These are phyloP conservation scores for Drosophila nebulosa DNA, from an alignment of 1,140 invertebrate species.

Conservation along the genomic window DNA sequence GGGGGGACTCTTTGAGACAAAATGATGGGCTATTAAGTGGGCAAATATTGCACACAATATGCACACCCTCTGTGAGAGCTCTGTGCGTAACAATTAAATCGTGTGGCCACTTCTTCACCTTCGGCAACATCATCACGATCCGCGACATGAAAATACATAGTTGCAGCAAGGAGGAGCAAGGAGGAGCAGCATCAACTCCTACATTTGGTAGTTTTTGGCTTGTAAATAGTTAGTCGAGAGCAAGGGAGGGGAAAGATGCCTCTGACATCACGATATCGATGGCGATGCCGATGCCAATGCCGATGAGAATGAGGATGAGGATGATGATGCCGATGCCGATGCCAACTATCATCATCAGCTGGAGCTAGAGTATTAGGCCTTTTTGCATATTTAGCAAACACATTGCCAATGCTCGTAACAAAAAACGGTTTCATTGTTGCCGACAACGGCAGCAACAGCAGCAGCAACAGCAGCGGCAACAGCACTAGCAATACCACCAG, in stretches of 20 bases:
- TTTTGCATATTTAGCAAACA: slow-evolving; percentile 78
- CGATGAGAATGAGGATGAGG: too few species aligned
- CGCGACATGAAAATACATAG: slow-evolving; percentile 71
- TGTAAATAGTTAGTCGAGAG: slow-evolving; percentile 41
- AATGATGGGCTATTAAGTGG: background rate
- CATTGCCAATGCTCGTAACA: slow-evolving; percentile 72
- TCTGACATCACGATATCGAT: slow-evolving; percentile 73
- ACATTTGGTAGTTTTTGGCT: slow-evolving; percentile 32
- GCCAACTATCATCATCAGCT: slow-evolving; percentile 48
- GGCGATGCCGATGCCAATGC: slow-evolving; percentile 35
- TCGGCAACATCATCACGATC: slow-evolving; percentile 73
- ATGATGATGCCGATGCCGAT: slow-evolving; percentile 30
- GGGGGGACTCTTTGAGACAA: too few species aligned
- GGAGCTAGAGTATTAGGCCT: slow-evolving; percentile 33
- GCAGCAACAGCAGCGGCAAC: background rate
- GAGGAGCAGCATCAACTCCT: slow-evolving; percentile 2
- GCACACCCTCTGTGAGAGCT: background rate
- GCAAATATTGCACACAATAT: background rate
- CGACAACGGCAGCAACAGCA: slow-evolving; percentile 60
- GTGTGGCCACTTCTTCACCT: slow-evolving; percentile 61
- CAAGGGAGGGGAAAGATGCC: slow-evolving; percentile 68
- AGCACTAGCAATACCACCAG: background rate
- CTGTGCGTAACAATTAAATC: slow-evolving; percentile 80
- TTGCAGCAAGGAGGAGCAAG: slow-evolving; percentile 29
- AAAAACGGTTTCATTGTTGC: slow-evolving; percentile 79